Evolutionary conservation across 2,888 invertebrate genomes (phyloP).

Genomic region (Brachyopa scutellaris): DNA sequence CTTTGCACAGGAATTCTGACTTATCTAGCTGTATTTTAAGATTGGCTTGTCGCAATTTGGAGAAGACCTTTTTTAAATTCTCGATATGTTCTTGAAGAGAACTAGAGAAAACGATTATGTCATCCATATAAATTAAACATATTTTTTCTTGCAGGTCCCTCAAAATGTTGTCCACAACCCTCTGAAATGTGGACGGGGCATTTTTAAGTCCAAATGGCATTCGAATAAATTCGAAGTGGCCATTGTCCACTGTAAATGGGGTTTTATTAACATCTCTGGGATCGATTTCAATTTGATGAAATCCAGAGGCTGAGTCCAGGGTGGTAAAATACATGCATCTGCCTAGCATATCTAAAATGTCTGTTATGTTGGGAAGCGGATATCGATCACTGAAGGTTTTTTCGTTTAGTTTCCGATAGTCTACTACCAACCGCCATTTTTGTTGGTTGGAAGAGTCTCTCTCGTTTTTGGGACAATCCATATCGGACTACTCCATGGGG

Average conservation of each 20-base stretch:
- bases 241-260: slow-evolving; percentile 23
- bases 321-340: slow-evolving; percentile 13
- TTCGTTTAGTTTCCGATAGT: neutral
- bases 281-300: slow-evolving; percentile 49
- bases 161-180: neutral
- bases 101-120: slow-evolving; percentile 33
- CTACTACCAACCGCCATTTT: neutral
- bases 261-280: slow-evolving; percentile 23
- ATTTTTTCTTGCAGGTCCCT: neutral
- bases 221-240: slow-evolving; percentile 20
- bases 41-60: slow-evolving; percentile 68
- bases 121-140: slow-evolving; percentile 23
- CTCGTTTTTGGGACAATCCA: neutral
- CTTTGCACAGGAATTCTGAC: slow-evolving; percentile 73
- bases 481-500: neutral
- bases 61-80: slow-evolving; percentile 28
- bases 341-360: slow-evolving; percentile 13
- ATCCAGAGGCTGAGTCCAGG: slow-evolving; percentile 4
- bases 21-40: slow-evolving; percentile 74
- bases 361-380: slow-evolving; percentile 31
- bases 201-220: slow-evolving; percentile 12
- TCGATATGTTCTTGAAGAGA: slow-evolving; percentile 18
- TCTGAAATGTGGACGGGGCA: neutral
- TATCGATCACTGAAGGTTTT: slow-evolving; percentile 45
- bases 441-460: neutral